phyloP scores from a whole-genome alignment of 2,113 vertebrate species.

The Axis porcinus region DNA sequence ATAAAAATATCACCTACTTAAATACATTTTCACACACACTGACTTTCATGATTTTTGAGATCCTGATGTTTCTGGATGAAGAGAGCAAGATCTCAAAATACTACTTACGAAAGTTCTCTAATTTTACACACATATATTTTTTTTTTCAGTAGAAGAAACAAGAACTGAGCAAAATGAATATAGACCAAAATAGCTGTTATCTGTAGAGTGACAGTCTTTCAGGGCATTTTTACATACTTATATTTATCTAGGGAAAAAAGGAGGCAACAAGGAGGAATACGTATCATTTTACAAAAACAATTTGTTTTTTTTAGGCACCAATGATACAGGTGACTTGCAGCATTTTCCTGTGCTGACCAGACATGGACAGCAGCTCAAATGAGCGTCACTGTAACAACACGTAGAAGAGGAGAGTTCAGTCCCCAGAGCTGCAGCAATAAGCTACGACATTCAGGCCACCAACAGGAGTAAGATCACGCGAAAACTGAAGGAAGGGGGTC shows the following conservation, averaged over 20 bases:
- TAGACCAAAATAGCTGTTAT: background rate
- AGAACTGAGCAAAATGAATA: background rate
- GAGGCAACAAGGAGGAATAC: background rate
- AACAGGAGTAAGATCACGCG: background rate
- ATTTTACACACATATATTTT: background rate
- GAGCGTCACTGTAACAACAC: background rate
- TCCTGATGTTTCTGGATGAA: background rate
- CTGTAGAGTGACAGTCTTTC: background rate
- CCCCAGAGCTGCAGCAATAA: background rate
- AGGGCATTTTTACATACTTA: background rate
- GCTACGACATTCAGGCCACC: background rate
- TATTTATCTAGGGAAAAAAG: background rate
- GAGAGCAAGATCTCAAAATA: background rate
- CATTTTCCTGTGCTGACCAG: background rate
- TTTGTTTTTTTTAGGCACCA: background rate
- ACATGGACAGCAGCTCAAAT: background rate
- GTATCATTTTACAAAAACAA: background rate
- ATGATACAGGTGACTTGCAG: background rate
- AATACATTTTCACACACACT: background rate
- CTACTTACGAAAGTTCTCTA: background rate
- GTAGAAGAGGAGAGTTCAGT: background rate
- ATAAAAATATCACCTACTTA: background rate
- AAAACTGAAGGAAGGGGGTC: background rate
- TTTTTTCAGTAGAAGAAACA: background rate
- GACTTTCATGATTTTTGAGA: background rate